Base-by-base conservation (phyloP, 2,888 invertebrate genomes). In the Pelosia muscerda region DNA sequence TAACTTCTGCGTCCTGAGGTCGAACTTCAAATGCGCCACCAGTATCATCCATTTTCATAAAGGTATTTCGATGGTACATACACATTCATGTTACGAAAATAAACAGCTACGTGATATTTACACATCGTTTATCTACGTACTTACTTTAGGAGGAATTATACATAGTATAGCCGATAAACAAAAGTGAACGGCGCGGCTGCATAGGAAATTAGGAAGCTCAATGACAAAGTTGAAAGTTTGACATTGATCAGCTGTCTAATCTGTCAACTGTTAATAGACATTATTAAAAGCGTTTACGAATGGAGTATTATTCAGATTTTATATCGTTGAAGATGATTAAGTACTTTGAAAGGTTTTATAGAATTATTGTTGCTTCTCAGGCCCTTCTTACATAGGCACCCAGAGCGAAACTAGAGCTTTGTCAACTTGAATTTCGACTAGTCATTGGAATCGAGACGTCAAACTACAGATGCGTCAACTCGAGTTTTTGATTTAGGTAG, bases 41-140 rank as follows among this genome's bases (percentile, higher is more conserved):
- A 49, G 49, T 22, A 3, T 62, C 49, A 62, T 22, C 61, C 61
- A 22, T 53, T 62, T 53, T 53, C 49, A 53, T 28, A 62, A 8
- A 49, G 22, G 53, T 22, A 62, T 26, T 19, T 61, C 15, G 13
- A 13, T 25, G 15, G 55, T 26, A 25, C 55, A 11, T 26, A 22
- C n/a, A 9, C 15, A 15, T 49, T 53, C 26, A 8, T 62, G n/a
- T 22, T 62, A 53, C 8, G 11, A n/a, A 53, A 28, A 28, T 53
- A 28, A 26, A 53, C 13, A 8, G 8, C 49, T 28, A 10, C 26
- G 61, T 49, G 26, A 8, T 22, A 19, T 49, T 61, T 49, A 61
- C 26, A 49, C 49, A 49, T 49, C 26, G 19, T 61, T 49, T 49
- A 26, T 49, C 8, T 6, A 61, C n/a, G 19, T 61, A 59, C 15